These are phyloP conservation scores for Pterophyllum scalare DNA, from an alignment of 2,113 vertebrate species.

Conservation along the genomic window DNA sequence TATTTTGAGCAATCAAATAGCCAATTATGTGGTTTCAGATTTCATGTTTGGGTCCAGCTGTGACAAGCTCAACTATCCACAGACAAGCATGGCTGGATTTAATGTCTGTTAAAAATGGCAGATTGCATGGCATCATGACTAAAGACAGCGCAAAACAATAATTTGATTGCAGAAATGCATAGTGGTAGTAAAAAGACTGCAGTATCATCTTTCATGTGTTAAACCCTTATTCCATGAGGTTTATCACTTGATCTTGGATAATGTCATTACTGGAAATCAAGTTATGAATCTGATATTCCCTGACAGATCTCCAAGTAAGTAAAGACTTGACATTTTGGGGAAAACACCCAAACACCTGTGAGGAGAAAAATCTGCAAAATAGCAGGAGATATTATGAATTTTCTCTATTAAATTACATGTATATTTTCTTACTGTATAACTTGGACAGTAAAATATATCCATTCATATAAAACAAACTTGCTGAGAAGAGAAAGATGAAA, in stretches of 20 bases:
- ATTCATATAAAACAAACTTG: not conserved
- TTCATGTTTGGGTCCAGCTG: conserved; percentile 65
- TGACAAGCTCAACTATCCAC: conserved; percentile 60
- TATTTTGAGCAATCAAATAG: conserved; percentile 70
- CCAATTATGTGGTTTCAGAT: conserved; percentile 71
- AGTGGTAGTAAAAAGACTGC: not conserved
- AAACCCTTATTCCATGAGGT: not conserved
- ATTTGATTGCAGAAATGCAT: conserved; percentile 22
- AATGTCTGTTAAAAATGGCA: conserved; percentile 41
- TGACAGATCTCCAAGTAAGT: not conserved
- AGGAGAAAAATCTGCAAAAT: not conserved
- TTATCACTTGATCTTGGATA: not conserved
- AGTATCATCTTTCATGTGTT: not conserved
- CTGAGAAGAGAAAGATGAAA: not conserved
- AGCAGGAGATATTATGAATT: not conserved
- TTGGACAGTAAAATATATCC: not conserved
- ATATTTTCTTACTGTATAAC: not conserved
- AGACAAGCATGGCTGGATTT: conserved; percentile 44
- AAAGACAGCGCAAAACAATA: conserved; percentile 35
- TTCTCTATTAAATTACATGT: not conserved
- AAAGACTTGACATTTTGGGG: conserved; percentile 31
- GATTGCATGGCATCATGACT: conserved; percentile 37
- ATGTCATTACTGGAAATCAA: conserved; percentile 2
- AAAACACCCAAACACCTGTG: not conserved
- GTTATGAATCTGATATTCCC: conserved; percentile 2